Evolutionary conservation across 2,888 invertebrate species (phyloP), one percentile per base, ranked within the genome.

Genomic region (Drepana falcataria): DNA sequence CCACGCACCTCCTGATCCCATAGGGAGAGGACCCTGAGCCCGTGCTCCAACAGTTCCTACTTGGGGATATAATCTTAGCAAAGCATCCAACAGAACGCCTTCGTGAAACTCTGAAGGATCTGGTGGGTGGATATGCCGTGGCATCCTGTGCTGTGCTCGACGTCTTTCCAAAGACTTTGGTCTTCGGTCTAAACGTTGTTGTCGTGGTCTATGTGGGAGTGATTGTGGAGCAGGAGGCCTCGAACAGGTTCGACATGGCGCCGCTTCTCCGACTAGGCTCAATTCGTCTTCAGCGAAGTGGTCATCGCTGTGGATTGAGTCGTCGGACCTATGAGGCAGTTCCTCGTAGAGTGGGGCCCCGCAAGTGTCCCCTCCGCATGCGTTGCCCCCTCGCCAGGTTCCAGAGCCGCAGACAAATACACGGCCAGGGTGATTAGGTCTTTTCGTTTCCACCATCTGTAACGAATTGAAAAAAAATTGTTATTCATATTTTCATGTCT

Each of bases 271-370:
- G 1, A 90, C 91, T 7, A 91, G 79, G 57, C 91, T 95, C 9
- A 96, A 91, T 75, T 96, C 96, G 76, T 96, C 96, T 84, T 96
- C 96, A 52, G 96, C 96, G 75, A 96, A 96, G 73, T 96, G 96
- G 72, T 96, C 96, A 75, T 96, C 96, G 74, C 95, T 96, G 73
- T 94, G 94, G 35, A 91, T 71, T 44, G 90, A 89, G 68, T 91
- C 91, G 47, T 93, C 91, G 7, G 93, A 94, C 58, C 93, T 90
- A 59, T 92, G 92, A 0, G 93, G 93, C 48, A 96, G 91, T 76
- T 96, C 96, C 85, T 96, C 96, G 84, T 96, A 96, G 35, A 96
- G 94, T 53, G 96, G 96, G 69, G 96, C 96, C 71, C 88, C 91
- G 60, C 88, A 90, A 0, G 82, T 62, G 58, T 90, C 89, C 0